Evolutionary conservation across 2,113 vertebrate species (phyloP).

Genomic region (Myiozetetes cayanensis): DNA sequence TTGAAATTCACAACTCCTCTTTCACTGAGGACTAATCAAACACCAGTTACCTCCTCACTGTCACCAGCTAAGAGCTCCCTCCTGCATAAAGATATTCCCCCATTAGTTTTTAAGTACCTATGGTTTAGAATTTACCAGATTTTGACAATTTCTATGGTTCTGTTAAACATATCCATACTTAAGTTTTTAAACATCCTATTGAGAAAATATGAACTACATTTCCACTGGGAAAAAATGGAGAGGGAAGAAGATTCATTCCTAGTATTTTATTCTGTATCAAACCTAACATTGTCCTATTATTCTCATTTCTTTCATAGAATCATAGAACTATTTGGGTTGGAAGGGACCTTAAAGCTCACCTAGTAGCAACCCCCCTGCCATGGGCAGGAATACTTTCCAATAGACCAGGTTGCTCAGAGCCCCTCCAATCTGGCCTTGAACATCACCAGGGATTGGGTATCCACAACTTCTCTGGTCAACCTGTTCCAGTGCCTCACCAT

Average conservation of each 20-base stretch:
- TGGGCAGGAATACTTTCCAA: neutral
- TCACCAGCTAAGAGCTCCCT: neutral
- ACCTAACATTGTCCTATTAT: neutral
- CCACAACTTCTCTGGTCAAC: neutral
- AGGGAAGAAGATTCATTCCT: neutral
- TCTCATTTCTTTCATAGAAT: neutral
- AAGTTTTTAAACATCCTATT: neutral
- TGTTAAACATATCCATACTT: neutral
- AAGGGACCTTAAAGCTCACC: neutral
- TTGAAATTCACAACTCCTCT: neutral
- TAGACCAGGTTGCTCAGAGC: neutral
- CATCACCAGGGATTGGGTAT: neutral
- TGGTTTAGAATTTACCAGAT: neutral
- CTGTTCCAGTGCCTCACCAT: neutral
- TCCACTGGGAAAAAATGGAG: neutral
- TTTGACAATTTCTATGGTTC: neutral
- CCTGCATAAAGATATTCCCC: neutral
- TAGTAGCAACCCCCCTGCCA: accelerated
- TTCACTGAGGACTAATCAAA: neutral
- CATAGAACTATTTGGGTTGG: neutral
- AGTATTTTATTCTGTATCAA: neutral
- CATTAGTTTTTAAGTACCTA: neutral
- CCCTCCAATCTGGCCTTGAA: neutral
- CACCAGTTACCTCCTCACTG: neutral
- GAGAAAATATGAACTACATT: neutral